Percentiles rank a stretch among this genome's conserved stretches.
These are phyloP conservation scores for Columba guinea DNA, from an alignment of 2,797 vertebrate species.

Conservation along the genomic window DNA sequence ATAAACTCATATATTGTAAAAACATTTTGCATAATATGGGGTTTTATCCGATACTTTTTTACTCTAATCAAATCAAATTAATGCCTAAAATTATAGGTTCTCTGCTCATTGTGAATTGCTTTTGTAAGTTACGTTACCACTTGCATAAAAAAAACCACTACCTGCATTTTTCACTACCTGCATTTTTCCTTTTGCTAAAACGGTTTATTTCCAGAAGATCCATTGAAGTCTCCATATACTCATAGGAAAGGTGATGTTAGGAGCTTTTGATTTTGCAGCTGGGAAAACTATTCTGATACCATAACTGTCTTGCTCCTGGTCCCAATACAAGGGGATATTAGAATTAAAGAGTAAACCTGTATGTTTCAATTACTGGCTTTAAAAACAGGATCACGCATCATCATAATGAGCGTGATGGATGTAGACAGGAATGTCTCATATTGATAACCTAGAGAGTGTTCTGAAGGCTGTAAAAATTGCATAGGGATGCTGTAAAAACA, in stretches of 20 bases:
- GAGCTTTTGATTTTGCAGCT: neutral
- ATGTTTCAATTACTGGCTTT: neutral
- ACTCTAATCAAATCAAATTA: constrained; percentile 5
- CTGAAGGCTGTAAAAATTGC: neutral
- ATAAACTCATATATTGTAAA: neutral
- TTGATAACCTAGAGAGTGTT: neutral
- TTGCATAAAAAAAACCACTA: neutral
- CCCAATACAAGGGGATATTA: neutral
- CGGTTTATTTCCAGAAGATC: neutral
- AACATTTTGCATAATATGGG: neutral
- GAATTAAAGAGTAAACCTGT: neutral
- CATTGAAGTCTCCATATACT: neutral
- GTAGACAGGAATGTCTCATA: neutral
- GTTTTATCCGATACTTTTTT: neutral
- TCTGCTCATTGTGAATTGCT: neutral
- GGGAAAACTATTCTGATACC: neutral
- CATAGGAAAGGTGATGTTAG: neutral
- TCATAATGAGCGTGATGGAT: neutral
- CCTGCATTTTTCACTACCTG: no score
- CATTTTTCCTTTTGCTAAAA: neutral
- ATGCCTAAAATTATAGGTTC: constrained; percentile 24
- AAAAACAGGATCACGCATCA: neutral
- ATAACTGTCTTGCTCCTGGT: neutral
- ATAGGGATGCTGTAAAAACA: neutral
- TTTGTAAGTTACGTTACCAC: neutral